Evolutionary conservation across 2,797 vertebrate species (phyloP), one percentile per base, ranked within the genome.

Genomic region (Phataginus tricuspis): DNA sequence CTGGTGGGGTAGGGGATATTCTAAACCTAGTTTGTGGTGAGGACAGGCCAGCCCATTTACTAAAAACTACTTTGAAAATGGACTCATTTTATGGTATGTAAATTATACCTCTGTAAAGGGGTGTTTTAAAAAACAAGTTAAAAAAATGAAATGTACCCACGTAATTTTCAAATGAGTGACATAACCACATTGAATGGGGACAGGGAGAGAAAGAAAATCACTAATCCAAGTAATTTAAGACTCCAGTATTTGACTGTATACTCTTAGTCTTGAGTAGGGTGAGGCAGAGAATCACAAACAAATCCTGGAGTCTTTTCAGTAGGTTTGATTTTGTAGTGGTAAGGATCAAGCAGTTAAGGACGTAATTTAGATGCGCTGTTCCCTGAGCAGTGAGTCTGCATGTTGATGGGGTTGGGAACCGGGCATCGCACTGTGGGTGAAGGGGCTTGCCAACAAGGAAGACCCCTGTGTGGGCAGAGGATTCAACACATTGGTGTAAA

Each of bases 311-410:
- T 1, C 37, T 0, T 13, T 29, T n/a, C 37, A 27, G 68, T 12
- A 34, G 69, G 57, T 57, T 2, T 10, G 63, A 57, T 27, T 34
- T 5, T 25, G 63, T 0, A 14, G 29, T 5, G 61, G 42, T 6
- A 11, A 34, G 63, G 27, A 13, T 27, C 8, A 5, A 12, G 75
- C 10, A 14, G 31, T 10, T 5, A 16, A 42, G 19, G 5, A 16
- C 7, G 13, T 4, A 14, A 0, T 29, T 31, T 7, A 4, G 13
- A 7, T 2, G 29, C 49, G 0, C 11, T 3, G 34, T 4, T 5
- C 4, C 0, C 18, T 9, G 45, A 39, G 49, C 49, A 23, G 0
- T 4, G 2, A 23, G 87, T 8, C 34, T 42, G 34, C 7, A 0
- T 5, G 9, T 14, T 6, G 18, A 1, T n/a, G 45, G 4, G 72